These are phyloP conservation scores for Saccostrea echinata DNA, from an alignment of 1,140 invertebrate genomes.

Conservation along the genomic window DNA sequence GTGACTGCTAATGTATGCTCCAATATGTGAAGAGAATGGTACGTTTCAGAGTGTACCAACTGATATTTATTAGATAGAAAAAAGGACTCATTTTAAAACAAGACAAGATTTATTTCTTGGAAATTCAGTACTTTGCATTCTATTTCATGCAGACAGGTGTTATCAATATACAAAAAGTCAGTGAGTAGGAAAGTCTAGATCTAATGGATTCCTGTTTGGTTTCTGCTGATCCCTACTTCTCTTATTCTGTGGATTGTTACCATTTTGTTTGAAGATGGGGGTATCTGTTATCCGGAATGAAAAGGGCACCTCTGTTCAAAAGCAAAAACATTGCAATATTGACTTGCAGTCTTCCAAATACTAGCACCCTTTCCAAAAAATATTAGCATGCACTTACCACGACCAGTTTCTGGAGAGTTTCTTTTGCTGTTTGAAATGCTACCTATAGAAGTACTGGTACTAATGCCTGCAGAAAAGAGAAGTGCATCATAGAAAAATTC, in stretches of 20 bases:
- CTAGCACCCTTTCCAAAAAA: too few relatives aligned
- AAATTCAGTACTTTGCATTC: neutral
- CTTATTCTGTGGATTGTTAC: neutral
- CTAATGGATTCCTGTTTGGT: neutral
- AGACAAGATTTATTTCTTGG: neutral
- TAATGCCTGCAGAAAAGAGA: too few relatives aligned
- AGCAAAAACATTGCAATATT: neutral
- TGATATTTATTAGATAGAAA: too few relatives aligned
- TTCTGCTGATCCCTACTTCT: neutral
- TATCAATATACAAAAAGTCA: neutral
- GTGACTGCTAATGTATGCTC: too few relatives aligned
- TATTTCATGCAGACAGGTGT: neutral
- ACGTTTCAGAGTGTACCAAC: too few relatives aligned
- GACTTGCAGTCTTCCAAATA: too few relatives aligned
- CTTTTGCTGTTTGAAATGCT: constrained; percentile 1
- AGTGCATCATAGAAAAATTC: neutral
- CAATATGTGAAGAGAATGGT: too few relatives aligned
- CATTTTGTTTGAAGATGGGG: neutral
- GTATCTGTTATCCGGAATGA: neutral
- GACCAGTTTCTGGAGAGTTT: neutral
- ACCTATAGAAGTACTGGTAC: neutral
- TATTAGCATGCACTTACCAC: neutral
- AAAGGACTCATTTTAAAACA: neutral
- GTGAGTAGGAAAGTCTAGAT: neutral
- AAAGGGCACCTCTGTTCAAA: neutral